phyloP scores from a whole-genome alignment of 1,140 invertebrate species.

The Acromyrmex echinatior region DNA sequence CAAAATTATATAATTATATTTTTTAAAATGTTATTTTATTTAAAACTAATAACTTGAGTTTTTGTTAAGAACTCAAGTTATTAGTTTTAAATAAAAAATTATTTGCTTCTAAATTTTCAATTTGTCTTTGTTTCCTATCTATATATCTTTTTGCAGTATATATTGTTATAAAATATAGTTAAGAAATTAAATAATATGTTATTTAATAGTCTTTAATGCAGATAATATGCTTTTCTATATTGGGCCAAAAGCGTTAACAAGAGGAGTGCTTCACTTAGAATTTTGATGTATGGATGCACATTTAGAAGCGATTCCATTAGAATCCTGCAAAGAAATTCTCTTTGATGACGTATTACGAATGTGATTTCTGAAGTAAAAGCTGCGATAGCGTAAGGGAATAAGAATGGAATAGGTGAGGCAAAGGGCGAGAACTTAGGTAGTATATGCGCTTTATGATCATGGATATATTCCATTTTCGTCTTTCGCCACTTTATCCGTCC shows the following conservation, averaged over 20 bases:
- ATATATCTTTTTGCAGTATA: neutral
- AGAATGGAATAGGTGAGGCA: slow-evolving; percentile 21
- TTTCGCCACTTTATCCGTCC: slow-evolving; percentile 77
- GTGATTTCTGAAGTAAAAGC: slow-evolving; percentile 39
- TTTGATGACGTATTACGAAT: slow-evolving; percentile 56
- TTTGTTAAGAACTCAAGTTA: neutral
- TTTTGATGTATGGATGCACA: slow-evolving; percentile 49
- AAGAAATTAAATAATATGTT: slow-evolving; percentile 4
- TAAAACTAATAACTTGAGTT: neutral
- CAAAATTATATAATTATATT: neutral
- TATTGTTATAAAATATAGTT: neutral
- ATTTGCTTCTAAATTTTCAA: neutral
- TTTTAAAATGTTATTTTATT: neutral
- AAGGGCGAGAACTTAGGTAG: neutral
- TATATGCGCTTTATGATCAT: slow-evolving; percentile 66
- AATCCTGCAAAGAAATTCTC: slow-evolving; percentile 26
- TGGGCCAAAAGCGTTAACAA: neutral
- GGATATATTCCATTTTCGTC: slow-evolving; percentile 84
- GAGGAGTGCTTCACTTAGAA: slow-evolving; percentile 1
- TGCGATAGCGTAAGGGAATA: slow-evolving; percentile 12
- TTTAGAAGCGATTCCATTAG: slow-evolving; percentile 51
- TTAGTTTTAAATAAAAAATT: neutral
- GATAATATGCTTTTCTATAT: neutral
- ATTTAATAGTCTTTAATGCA: neutral
- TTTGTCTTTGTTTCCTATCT: neutral